phyloP scores from a whole-genome alignment of 2,113 vertebrate genomes.

The Tautogolabrus adspersus region DNA sequence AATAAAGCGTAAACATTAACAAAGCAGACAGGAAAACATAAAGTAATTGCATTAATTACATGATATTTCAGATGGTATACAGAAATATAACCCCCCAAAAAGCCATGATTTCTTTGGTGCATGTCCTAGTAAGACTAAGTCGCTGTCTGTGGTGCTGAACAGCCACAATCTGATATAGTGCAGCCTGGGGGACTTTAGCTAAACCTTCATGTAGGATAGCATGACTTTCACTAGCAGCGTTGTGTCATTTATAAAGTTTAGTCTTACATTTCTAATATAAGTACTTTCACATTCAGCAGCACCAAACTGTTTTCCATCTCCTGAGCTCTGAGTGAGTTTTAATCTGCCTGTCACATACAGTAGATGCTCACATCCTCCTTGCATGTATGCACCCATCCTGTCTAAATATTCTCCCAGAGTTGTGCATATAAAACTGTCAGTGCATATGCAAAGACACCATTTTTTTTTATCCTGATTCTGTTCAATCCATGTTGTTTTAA shows the following conservation, averaged over 20 bases:
- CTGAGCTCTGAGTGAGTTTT: not conserved
- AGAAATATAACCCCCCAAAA: not conserved
- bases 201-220: not conserved
- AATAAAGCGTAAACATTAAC: not conserved
- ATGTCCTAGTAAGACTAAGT: not conserved
- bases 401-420: too few species aligned
- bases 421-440: too few species aligned
- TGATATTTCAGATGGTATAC: not conserved
- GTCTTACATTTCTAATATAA: not conserved
- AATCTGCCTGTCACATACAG: not conserved
- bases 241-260: slow-evolving; percentile 7
- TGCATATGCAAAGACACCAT: too few species aligned
- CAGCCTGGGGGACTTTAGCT: not conserved
- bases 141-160: slow-evolving; percentile 81
- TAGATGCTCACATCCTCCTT: too few species aligned
- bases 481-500: too few species aligned
- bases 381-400: too few species aligned
- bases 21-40: too few species aligned
- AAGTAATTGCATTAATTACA: too few species aligned
- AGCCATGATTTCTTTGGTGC: not conserved
- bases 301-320: not conserved
- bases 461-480: too few species aligned
- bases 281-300: not conserved
- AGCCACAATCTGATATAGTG: not conserved
- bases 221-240: not conserved